These are phyloP conservation scores for Metallyticus violacea DNA, from an alignment of 2,888 invertebrate species.

Conservation along the genomic window DNA sequence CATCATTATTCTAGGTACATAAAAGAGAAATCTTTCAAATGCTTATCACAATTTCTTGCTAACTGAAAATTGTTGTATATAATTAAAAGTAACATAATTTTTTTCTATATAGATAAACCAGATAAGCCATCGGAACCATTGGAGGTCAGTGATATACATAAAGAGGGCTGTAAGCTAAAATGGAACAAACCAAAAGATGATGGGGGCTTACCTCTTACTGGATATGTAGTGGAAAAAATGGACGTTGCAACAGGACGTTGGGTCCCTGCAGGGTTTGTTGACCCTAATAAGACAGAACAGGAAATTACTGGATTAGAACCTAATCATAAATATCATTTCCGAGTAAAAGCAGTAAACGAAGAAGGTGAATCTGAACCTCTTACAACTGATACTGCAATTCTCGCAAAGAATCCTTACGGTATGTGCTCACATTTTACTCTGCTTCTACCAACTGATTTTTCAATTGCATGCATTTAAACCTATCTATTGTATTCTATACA, in stretches of 20 bases:
- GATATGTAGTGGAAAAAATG: slow-evolving; percentile 93
- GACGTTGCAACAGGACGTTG: slow-evolving; percentile 83
- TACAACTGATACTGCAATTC: slow-evolving; percentile 79
- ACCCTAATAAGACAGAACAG: slow-evolving; percentile 74
- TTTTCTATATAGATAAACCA: slow-evolving; percentile 64
- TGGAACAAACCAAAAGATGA: slow-evolving; percentile 97
- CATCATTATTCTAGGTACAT: slow-evolving; percentile 73
- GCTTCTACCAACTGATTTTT: not conserved
- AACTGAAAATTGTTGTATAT: no score
- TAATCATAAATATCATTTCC: slow-evolving; percentile 95
- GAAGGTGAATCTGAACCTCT: slow-evolving; percentile 96
- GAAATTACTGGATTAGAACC: slow-evolving; percentile 88
- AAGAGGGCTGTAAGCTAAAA: slow-evolving; percentile 88
- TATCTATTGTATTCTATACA: not conserved
- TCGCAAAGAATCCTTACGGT: slow-evolving; percentile 97
- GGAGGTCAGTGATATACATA: slow-evolving; percentile 85
- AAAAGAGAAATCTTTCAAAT: not conserved
- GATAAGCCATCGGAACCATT: slow-evolving; percentile 88
- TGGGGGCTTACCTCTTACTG: slow-evolving; percentile 86
- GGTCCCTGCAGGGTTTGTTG: slow-evolving; percentile 65
- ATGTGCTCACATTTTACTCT: slow-evolving; percentile 23
- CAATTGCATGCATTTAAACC: not conserved
- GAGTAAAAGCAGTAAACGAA: slow-evolving; percentile 94
- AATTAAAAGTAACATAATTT: not conserved
- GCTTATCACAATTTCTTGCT: no score